A percentile compares a stretch with the other conserved stretches of the same genome.
phyloP scores from a whole-genome alignment of 2,797 vertebrate species.

The Petrocephalus schoutedeni region DNA sequence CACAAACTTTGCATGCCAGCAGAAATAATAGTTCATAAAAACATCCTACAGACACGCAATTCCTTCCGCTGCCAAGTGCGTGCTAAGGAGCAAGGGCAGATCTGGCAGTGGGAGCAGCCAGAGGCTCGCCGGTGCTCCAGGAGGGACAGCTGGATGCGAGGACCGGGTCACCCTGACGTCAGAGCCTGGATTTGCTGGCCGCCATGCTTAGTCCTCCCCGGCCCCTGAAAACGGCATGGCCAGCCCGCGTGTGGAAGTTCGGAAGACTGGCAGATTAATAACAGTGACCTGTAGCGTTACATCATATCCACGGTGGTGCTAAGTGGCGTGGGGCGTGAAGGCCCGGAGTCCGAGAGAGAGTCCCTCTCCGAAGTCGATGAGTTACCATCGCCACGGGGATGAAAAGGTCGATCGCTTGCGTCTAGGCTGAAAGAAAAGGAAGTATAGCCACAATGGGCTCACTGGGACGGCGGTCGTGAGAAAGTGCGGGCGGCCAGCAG shows the following conservation, averaged over 20 bases:
- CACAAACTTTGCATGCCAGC: neutral
- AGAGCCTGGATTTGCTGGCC: neutral
- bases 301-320: neutral
- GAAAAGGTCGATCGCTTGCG: slow-evolving; percentile 4
- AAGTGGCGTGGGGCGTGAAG: neutral
- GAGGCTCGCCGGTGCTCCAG: neutral
- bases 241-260: neutral
- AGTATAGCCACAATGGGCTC: neutral
- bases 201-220: neutral
- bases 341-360: neutral
- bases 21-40: neutral
- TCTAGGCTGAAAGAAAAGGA: neutral
- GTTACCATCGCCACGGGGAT: neutral
- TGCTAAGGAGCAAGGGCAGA: neutral
- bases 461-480: slow-evolving; percentile 5
- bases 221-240: neutral
- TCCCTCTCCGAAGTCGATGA: neutral
- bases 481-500: neutral
- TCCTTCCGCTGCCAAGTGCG: neutral
- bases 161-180: neutral
- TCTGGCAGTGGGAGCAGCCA: neutral
- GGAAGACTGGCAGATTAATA: neutral
- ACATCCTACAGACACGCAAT: slow-evolving; percentile 2
- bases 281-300: neutral
- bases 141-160: neutral